A percentile compares a stretch with the other conserved stretches of the same genome.
phyloP scores from a whole-genome alignment of 2,888 invertebrate species.

The Theretra japonica region DNA sequence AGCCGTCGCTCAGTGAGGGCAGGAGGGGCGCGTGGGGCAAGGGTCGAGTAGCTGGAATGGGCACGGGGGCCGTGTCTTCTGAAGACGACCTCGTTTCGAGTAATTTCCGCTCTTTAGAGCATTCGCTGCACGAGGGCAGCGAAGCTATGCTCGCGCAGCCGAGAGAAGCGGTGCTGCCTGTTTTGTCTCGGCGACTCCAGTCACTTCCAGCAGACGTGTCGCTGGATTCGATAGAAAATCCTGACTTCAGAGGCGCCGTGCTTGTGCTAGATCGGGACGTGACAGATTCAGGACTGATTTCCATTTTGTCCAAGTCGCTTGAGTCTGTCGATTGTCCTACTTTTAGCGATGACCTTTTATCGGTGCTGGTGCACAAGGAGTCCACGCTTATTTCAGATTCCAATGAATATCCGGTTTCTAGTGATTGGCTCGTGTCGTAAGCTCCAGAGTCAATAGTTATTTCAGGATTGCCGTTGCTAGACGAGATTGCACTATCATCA shows the following conservation, averaged over 20 bases:
- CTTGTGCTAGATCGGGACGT: slow-evolving; percentile 81
- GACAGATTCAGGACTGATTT: slow-evolving; percentile 81
- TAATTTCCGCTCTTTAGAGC: slow-evolving; percentile 83
- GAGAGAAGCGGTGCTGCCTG: slow-evolving; percentile 85
- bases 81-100: slow-evolving; percentile 86
- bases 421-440: slow-evolving; percentile 79
- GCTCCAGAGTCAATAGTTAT: slow-evolving; percentile 80
- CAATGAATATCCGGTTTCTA: slow-evolving; percentile 81
- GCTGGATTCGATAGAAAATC: slow-evolving; percentile 86
- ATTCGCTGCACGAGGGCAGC: slow-evolving; percentile 86
- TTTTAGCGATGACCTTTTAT: slow-evolving; percentile 85
- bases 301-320: slow-evolving; percentile 86
- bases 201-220: slow-evolving; percentile 86
- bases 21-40: slow-evolving; percentile 76
- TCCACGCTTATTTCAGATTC: slow-evolving; percentile 85
- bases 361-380: slow-evolving; percentile 83
- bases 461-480: slow-evolving; percentile 80
- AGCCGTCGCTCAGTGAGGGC: slow-evolving; percentile 85
- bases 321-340: slow-evolving; percentile 88
- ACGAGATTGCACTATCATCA: slow-evolving; percentile 78
- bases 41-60: slow-evolving; percentile 68
- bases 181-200: slow-evolving; percentile 85
- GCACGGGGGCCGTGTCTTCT: slow-evolving; percentile 83
- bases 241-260: slow-evolving; percentile 82
- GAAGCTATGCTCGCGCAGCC: slow-evolving; percentile 88